phyloP scores from a whole-genome alignment of 2,797 vertebrate species.

The Epinephelus coioides region DNA sequence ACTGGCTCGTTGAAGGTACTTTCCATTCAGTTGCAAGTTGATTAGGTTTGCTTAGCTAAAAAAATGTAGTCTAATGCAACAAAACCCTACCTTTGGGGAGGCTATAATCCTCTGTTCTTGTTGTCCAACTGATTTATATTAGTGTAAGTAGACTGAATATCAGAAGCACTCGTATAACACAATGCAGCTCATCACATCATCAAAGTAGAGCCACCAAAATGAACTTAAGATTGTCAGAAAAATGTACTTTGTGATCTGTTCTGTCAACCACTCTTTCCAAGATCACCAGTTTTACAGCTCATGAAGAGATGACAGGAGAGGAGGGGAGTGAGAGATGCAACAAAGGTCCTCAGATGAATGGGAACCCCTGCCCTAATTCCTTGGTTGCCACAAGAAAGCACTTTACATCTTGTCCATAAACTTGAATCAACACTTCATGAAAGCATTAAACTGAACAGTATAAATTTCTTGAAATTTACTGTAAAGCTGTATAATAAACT shows the following conservation, averaged over 20 bases:
- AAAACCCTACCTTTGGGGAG: not conserved
- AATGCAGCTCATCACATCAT: not conserved
- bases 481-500: not conserved
- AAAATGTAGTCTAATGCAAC: conserved; percentile 1
- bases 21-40: not conserved
- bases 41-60: conserved; percentile 2
- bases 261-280: not conserved
- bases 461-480: not conserved
- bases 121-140: not conserved
- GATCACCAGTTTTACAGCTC: not conserved
- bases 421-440: no score
- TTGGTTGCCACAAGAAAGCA: no score
- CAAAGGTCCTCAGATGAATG: no score
- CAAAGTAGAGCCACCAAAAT: not conserved
- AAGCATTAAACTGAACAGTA: not conserved
- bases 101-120: not conserved
- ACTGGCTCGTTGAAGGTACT: not conserved
- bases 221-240: not conserved
- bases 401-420: no score
- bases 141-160: not conserved
- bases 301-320: no score
- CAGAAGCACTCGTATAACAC: not conserved
- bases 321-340: no score
- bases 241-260: not conserved
- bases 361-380: no score